Evolutionary conservation across 1,140 invertebrate genomes (phyloP).

Genomic region (Drosophila athabasca): DNA sequence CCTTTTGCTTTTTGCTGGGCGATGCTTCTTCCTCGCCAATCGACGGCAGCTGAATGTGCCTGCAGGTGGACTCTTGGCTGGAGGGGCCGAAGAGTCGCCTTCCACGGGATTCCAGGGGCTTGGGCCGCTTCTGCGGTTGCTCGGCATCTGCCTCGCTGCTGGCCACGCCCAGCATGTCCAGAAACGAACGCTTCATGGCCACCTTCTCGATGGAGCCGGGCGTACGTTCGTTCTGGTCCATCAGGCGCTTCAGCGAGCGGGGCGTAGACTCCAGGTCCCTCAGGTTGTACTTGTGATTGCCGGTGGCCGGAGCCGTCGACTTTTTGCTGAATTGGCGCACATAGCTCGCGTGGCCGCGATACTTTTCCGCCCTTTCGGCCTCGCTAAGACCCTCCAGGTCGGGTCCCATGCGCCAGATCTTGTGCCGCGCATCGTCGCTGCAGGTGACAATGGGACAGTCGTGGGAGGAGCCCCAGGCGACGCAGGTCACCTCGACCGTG

Average conservation of each 20-base stretch:
- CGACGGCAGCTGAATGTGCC: slow-evolving; percentile 36
- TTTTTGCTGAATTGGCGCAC: slow-evolving; percentile 68
- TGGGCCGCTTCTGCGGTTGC: slow-evolving; percentile 77
- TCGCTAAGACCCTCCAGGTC: slow-evolving; percentile 84
- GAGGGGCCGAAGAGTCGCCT: slow-evolving; percentile 66
- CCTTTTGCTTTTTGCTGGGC: slow-evolving; percentile 52
- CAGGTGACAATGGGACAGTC: slow-evolving; percentile 89
- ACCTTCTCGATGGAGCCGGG: slow-evolving; percentile 73
- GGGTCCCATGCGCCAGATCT: slow-evolving; percentile 89
- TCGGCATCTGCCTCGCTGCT: slow-evolving; percentile 22
- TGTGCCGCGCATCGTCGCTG: slow-evolving; percentile 90
- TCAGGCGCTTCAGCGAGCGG: slow-evolving; percentile 83
- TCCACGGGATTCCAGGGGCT: slow-evolving; percentile 80
- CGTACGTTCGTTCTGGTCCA: slow-evolving; percentile 80
- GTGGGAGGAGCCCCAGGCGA: slow-evolving; percentile 88
- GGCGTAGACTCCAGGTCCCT: slow-evolving; percentile 84
- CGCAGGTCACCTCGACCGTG: slow-evolving; percentile 92
- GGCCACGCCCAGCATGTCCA: slow-evolving; percentile 69
- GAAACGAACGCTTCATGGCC: slow-evolving; percentile 65
- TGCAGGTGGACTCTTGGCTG: slow-evolving; percentile 24
- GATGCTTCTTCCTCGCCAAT: slow-evolving; percentile 58
- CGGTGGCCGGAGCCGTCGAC: slow-evolving; percentile 18
- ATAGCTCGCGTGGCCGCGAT: slow-evolving; percentile 85
- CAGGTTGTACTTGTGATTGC: slow-evolving; percentile 79
- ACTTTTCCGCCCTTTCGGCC: slow-evolving; percentile 83